phyloP scores from a whole-genome alignment of 1,140 invertebrate genomes.

The Temnothorax longispinosus region DNA sequence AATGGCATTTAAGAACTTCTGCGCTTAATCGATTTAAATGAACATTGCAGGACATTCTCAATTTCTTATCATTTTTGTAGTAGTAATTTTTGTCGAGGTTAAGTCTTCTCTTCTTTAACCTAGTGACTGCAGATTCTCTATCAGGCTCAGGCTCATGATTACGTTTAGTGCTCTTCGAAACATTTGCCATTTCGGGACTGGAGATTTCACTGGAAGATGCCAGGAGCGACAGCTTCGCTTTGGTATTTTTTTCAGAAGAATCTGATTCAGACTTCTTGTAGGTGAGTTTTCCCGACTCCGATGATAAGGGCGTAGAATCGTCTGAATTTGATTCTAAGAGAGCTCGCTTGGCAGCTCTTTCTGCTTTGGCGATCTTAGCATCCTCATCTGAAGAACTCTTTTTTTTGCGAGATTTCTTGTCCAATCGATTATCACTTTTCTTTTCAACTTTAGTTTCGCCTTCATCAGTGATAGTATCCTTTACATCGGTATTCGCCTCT shows the following conservation, averaged over 20 bases:
- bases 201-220: constrained; percentile 63
- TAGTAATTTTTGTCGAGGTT: constrained; percentile 60
- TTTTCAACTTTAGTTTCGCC: neutral
- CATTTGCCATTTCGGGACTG: constrained; percentile 14
- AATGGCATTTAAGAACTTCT: constrained; percentile 67
- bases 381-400: neutral
- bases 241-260: constrained; percentile 1
- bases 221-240: constrained; percentile 45
- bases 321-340: constrained; percentile 64
- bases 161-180: neutral
- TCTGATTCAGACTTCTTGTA: constrained; percentile 7
- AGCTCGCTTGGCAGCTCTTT: constrained; percentile 27
- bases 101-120: constrained; percentile 28
- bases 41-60: constrained; percentile 70
- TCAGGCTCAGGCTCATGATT: neutral
- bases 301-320: constrained; percentile 17
- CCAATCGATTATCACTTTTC: neutral
- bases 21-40: constrained; percentile 67
- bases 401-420: neutral
- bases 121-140: neutral
- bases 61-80: constrained; percentile 71
- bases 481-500: neutral
- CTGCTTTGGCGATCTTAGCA: neutral
- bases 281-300: neutral
- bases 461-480: neutral